Conservation (phyloP, 1,140 invertebrate species). For the Cydia pomonella region DNA sequence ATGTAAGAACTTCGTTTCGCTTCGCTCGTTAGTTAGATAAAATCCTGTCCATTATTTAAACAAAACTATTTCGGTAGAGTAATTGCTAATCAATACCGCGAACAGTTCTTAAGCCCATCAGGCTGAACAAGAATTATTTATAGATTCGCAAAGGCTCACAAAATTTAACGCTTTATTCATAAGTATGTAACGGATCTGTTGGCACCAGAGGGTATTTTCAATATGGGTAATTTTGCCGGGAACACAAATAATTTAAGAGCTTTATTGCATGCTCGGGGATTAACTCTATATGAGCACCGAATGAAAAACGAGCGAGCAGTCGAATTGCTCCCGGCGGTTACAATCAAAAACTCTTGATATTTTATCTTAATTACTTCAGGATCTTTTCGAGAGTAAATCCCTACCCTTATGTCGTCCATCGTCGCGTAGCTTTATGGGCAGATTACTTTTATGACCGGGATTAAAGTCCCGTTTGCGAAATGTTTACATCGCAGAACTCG, state of each 20-base stretch:
- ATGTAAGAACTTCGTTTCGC: too few species aligned
- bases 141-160: constrained; percentile 44
- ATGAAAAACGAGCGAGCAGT: constrained; percentile 68
- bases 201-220: constrained; percentile 78
- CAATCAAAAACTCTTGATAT: constrained; percentile 73
- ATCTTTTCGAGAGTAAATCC: constrained; percentile 77
- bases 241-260: constrained; percentile 77
- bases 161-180: constrained; percentile 59
- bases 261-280: constrained; percentile 78
- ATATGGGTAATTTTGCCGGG: constrained; percentile 78
- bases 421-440: constrained; percentile 78
- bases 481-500: constrained; percentile 70
- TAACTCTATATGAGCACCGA: constrained; percentile 71
- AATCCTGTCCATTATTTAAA: constrained; percentile 48
- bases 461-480: constrained; percentile 76
- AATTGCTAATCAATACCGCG: constrained; percentile 52
- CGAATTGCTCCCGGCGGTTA: constrained; percentile 52
- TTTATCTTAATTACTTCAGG: constrained; percentile 80
- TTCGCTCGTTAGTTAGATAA: too few species aligned
- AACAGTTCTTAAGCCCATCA: constrained; percentile 40
- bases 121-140: constrained; percentile 42
- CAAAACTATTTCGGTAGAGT: constrained; percentile 44
- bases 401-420: constrained; percentile 79
- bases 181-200: constrained; percentile 52
- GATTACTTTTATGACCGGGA: constrained; percentile 79